Conservation (phyloP, 2,888 invertebrate genomes). For the Plusia festucae region DNA sequence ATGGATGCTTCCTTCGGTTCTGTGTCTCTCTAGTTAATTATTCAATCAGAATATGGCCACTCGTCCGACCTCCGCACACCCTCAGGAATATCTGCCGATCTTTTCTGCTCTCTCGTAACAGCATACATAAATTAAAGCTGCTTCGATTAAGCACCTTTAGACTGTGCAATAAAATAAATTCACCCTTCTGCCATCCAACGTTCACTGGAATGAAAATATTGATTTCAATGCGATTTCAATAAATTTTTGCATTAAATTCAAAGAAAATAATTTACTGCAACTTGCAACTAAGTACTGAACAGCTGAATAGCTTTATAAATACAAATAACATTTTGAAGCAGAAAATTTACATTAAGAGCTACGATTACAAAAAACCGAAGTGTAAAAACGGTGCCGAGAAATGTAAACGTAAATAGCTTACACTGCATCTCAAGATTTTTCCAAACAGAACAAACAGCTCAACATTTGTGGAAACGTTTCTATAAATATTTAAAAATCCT, state of each 20-base stretch:
- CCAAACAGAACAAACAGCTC: constrained; percentile 62
- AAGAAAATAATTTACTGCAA: not conserved
- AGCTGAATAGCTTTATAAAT: not conserved
- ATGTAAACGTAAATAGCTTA: constrained; percentile 40
- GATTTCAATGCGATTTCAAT: constrained; percentile 48
- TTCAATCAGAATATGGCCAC: constrained; percentile 46
- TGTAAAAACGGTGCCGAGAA: constrained; percentile 20
- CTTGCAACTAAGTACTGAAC: not conserved
- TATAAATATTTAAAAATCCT: constrained; percentile 73
- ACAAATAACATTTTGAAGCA: constrained; percentile 4
- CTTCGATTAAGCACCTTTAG: constrained; percentile 69
- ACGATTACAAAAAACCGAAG: constrained; percentile 23
- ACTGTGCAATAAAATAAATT: constrained; percentile 71
- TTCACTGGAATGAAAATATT: constrained; percentile 59
- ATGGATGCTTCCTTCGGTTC: constrained; percentile 43
- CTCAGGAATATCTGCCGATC: constrained; percentile 33
- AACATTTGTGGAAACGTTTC: constrained; percentile 66
- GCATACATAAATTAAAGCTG: constrained; percentile 66
- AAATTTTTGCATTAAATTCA: constrained; percentile 13
- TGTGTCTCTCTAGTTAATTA: constrained; percentile 50
- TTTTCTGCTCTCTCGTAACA: constrained; percentile 44
- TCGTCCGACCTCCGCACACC: constrained; percentile 35
- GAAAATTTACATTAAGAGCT: constrained; percentile 14
- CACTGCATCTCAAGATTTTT: constrained; percentile 60
- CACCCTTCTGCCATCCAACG: constrained; percentile 59